A percentile compares a stretch with the other conserved stretches of the same genome.
Conservation (phyloP, 2,113 vertebrate species). For the Tichodroma muraria region DNA sequence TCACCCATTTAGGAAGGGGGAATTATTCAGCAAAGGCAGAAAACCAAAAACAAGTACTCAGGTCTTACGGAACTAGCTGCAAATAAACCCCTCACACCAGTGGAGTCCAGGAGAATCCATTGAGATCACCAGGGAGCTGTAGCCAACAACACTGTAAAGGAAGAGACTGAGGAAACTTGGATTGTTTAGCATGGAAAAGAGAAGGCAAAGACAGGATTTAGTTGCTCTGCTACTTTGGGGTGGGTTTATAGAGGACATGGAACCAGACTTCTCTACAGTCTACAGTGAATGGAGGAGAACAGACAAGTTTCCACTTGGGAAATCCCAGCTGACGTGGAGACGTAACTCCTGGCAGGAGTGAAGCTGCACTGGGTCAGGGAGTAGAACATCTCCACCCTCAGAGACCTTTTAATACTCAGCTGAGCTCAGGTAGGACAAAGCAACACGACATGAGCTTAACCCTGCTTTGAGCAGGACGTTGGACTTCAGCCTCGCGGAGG, state of each 20-base stretch:
- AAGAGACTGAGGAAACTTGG: neutral
- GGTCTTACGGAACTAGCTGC: neutral
- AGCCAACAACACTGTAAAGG: neutral
- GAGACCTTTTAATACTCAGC: neutral
- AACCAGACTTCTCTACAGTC: neutral
- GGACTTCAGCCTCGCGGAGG: neutral
- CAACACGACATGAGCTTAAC: neutral
- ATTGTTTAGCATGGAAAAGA: neutral
- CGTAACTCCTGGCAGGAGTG: fast-evolving
- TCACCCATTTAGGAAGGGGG: neutral
- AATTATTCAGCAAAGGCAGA: neutral
- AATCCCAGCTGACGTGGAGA: neutral
- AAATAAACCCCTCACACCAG: neutral
- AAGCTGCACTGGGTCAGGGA: neutral
- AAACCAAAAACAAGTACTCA: neutral
- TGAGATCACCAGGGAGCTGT: neutral
- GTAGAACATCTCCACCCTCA: neutral
- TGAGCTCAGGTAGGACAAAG: neutral
- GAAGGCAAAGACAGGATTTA: neutral
- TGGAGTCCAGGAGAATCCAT: neutral
- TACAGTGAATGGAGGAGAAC: neutral
- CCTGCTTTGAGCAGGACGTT: neutral
- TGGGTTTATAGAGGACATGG: neutral
- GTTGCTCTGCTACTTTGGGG: neutral
- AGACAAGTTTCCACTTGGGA: neutral